Evolutionary conservation across 30 jellyfish, hydroid and myxozoan genomes (phyloP).

Genomic region (Chrysaora quinquecirrha): DNA sequence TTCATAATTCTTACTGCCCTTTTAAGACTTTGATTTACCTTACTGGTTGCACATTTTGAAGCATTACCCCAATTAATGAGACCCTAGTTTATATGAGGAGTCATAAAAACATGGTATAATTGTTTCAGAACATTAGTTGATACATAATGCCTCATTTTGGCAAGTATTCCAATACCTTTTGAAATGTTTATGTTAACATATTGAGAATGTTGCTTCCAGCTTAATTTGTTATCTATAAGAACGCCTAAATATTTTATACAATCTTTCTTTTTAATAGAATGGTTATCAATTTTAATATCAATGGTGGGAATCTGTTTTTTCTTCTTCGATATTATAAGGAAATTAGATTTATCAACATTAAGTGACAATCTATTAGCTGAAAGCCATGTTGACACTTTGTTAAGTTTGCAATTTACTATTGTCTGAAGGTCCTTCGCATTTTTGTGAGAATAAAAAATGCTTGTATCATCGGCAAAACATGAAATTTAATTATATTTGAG

Average conservation of each 20-base stretch:
- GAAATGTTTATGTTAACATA: slow-evolving; percentile 13
- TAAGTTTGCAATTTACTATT: slow-evolving; percentile 9
- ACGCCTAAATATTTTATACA: slow-evolving; percentile 35
- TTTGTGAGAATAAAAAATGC: slow-evolving; percentile 12
- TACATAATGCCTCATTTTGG: slow-evolving; percentile 25
- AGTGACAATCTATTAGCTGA: slow-evolving; percentile 18
- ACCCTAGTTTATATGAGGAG: slow-evolving; percentile 25
- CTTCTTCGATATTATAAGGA: neutral
- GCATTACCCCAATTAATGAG: slow-evolving; percentile 37
- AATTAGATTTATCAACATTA: too few species aligned
- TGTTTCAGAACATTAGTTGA: neutral
- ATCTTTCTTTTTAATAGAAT: neutral
- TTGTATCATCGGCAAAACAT: slow-evolving; percentile 38
- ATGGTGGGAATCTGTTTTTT: neutral
- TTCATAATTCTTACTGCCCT: slow-evolving; percentile 11
- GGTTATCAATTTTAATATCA: neutral
- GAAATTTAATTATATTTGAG: slow-evolving; percentile 39
- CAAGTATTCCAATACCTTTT: slow-evolving; percentile 21
- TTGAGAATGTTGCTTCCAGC: slow-evolving; percentile 44
- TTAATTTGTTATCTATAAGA: slow-evolving; percentile 9
- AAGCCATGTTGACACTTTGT: slow-evolving; percentile 19
- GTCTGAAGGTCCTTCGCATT: neutral
- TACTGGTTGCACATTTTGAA: neutral
- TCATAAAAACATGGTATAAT: slow-evolving; percentile 18
- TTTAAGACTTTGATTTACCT: neutral